Evolutionary conservation across 2,888 invertebrate species (phyloP).

Genomic region (Synanthedon myopaeformis): DNA sequence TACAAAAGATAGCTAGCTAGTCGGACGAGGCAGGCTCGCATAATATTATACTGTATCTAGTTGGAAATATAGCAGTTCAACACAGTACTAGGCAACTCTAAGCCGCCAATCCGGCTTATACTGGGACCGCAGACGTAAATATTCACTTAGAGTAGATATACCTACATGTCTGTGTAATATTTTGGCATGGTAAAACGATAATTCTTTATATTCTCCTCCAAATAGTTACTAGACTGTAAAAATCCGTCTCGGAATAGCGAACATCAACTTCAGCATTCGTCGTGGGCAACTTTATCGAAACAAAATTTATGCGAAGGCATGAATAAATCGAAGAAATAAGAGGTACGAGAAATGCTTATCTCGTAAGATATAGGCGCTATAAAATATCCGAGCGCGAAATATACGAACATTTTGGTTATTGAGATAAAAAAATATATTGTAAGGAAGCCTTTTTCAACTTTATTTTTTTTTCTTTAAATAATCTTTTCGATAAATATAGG

Average conservation of each 20-base stretch:
- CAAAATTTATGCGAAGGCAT: conserved; percentile 55
- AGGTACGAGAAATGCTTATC: conserved; percentile 50
- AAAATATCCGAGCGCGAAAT: conserved; percentile 41
- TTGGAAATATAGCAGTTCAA: conserved; percentile 5
- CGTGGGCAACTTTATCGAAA: conserved; percentile 8
- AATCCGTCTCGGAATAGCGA: conserved; percentile 1
- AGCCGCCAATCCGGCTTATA: conserved; percentile 24
- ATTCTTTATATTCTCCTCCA: not conserved
- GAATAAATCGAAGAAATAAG: conserved; percentile 62
- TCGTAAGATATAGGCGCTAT: conserved; percentile 51
- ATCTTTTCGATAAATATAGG: no score
- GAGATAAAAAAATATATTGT: conserved; percentile 15
- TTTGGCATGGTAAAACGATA: not conserved
- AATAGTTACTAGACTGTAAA: not conserved
- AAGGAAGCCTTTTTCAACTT: no score
- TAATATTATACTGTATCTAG: not conserved
- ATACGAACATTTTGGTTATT: conserved; percentile 17
- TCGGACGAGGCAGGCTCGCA: not conserved
- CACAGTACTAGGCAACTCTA: conserved; percentile 11
- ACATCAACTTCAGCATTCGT: not conserved
- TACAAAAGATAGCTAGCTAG: not conserved
- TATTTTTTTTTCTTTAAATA: no score
- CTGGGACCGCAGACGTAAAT: conserved; percentile 9
- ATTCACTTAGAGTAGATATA: not conserved
- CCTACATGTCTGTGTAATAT: not conserved